Evolutionary conservation across 2,113 vertebrate species (phyloP).

Genomic region (Otolemur garnettii): DNA sequence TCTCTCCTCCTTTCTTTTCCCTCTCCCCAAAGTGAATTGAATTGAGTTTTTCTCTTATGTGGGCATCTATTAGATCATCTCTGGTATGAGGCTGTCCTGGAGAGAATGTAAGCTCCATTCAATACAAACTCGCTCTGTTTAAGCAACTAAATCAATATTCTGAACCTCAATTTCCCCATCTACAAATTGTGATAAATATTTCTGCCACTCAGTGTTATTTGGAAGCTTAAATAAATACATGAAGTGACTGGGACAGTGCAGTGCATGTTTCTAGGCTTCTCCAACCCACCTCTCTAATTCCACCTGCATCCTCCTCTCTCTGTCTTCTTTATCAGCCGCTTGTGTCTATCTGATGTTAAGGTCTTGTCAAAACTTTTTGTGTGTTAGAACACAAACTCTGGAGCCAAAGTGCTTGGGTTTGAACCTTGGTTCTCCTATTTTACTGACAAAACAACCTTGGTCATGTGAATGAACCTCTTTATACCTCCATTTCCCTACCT

Average conservation of each 20-base stretch:
- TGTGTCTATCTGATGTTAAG: background rate
- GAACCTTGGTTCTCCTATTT: background rate
- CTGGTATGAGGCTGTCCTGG: background rate
- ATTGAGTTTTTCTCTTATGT: no score
- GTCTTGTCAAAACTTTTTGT: no score
- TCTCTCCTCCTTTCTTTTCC: no score
- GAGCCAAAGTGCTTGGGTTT: background rate
- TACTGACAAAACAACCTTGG: background rate
- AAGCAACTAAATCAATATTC: background rate
- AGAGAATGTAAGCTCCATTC: background rate
- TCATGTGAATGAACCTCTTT: background rate
- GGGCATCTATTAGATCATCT: no score
- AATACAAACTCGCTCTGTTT: background rate
- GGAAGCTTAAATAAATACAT: background rate
- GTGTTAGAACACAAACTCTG: background rate
- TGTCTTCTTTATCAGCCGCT: background rate
- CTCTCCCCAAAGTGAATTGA: no score
- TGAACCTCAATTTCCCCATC: background rate
- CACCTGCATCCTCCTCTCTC: background rate
- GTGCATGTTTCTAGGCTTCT: no score
- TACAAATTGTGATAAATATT: background rate
- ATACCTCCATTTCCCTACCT: background rate
- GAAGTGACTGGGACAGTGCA: background rate
- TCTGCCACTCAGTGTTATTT: background rate
- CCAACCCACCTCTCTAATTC: rapidly evolving